Evolutionary conservation across 2,888 invertebrate genomes (phyloP).

Genomic region (Tuta absoluta): DNA sequence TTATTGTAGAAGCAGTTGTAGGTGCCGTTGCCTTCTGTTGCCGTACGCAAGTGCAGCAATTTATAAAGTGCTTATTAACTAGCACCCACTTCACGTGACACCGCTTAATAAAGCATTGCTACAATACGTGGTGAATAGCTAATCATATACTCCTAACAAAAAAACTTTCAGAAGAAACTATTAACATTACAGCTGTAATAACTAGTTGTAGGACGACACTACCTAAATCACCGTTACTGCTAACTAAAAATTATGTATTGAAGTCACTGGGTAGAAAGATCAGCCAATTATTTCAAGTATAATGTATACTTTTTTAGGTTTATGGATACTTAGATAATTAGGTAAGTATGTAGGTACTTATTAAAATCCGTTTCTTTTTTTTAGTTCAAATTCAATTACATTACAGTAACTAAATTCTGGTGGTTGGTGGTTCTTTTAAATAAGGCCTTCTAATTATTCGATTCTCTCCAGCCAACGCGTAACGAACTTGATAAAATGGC

Average conservation of each 20-base stretch:
- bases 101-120: slow-evolving; percentile 9
- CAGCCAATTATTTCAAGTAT: too few species aligned
- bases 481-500: slow-evolving; percentile 37
- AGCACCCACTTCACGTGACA: slow-evolving; percentile 24
- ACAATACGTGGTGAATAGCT: slow-evolving; percentile 22
- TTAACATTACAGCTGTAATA: too few species aligned
- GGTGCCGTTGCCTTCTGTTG: slow-evolving; percentile 64
- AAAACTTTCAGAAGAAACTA: background rate
- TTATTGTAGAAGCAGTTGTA: slow-evolving; percentile 67
- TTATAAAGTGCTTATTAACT: slow-evolving; percentile 27
- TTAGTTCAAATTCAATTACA: background rate
- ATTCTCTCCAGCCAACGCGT: background rate
- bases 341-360: too few species aligned
- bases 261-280: too few species aligned
- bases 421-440: background rate
- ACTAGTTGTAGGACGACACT: too few species aligned
- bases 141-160: background rate
- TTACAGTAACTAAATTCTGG: slow-evolving; percentile 2
- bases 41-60: slow-evolving; percentile 38
- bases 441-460: background rate
- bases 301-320: too few species aligned
- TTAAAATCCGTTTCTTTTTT: background rate
- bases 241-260: too few species aligned
- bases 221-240: too few species aligned
- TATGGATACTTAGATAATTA: too few species aligned